Base-by-base conservation (phyloP, 2,797 vertebrate genomes). In the Etheostoma perlongum region DNA sequence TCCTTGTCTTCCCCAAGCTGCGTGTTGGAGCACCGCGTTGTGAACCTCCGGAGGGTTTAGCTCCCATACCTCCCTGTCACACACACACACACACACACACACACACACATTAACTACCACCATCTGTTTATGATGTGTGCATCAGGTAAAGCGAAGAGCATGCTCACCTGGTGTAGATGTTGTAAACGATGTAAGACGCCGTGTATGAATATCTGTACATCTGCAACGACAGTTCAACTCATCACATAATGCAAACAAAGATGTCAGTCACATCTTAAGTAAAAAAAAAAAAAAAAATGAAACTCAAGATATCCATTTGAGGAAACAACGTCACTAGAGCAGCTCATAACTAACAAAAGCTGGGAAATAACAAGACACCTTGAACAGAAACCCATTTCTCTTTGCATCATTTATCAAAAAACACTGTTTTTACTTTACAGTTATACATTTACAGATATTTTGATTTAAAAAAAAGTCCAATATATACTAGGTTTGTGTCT, bases 1-100 rank as follows among this genome's bases (percentile, higher is more conserved):
- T 78, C 91, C 92, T 74, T 89, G 92, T 72, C 69, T 72, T 72
- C 94, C 94, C 94, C 94, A 95, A 1, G 93, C 84, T 21, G 94
- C 94, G 5, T 94, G 89, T 60, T 95, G 94, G n/a, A 95, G 92
- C 55, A 95, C 93, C 0, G 94, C 92, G 19, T 95, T 93, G 46
- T 93, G 90, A 16, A 95, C 94, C 89, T 95, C 94, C 0, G 94
- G 94, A 16, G 94, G 94, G 69, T 94, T 95, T 2, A 95, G 68
- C 82, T 95, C 94, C 91, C 89, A 88, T 1, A 95, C 94, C 74
- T 95, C 94, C 81, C 94, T 95, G 81, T 76, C 11, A 67, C 57
- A 70, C 73, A 82, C 58, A 76, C 47, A 66, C 33, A 68, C 33
- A 81, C 44, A 61, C 12, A 58, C 59, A 70, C 73, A 82, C 15